A percentile compares a stretch with the other conserved stretches of the same genome.
Conservation (phyloP, 2,113 vertebrate species). For the Uria lomvia region DNA sequence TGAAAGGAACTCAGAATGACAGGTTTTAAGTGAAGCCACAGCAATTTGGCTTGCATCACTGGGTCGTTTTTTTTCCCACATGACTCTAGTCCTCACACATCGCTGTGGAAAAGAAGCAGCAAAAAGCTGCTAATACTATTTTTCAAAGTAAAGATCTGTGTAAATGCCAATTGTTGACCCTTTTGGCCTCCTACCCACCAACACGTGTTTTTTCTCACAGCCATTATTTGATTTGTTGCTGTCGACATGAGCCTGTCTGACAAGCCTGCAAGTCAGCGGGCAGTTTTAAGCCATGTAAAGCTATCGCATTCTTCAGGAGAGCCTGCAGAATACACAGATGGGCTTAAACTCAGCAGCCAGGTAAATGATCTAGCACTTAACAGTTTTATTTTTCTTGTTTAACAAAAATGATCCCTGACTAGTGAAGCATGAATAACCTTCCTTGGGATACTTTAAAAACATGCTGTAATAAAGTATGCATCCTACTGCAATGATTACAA, state of each 20-base stretch:
- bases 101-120: background rate
- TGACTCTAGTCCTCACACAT: background rate
- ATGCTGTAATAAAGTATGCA: conserved; percentile 9
- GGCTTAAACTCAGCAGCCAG: background rate
- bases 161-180: background rate
- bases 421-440: conserved; percentile 35
- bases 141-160: conserved; percentile 15
- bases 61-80: background rate
- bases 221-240: background rate
- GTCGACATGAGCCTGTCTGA: background rate
- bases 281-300: background rate
- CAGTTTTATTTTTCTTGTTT: conserved; percentile 49
- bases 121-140: background rate
- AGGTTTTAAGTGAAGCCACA: background rate
- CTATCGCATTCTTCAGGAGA: background rate
- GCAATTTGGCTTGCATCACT: background rate
- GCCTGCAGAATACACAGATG: background rate
- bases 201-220: background rate
- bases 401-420: background rate
- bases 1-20: background rate
- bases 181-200: background rate
- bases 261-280: background rate
- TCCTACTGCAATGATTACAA: conserved; percentile 41
- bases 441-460: background rate
- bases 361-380: conserved; percentile 2